phyloP scores from a whole-genome alignment of 2,797 vertebrate species.

The Helarctos malayanus region DNA sequence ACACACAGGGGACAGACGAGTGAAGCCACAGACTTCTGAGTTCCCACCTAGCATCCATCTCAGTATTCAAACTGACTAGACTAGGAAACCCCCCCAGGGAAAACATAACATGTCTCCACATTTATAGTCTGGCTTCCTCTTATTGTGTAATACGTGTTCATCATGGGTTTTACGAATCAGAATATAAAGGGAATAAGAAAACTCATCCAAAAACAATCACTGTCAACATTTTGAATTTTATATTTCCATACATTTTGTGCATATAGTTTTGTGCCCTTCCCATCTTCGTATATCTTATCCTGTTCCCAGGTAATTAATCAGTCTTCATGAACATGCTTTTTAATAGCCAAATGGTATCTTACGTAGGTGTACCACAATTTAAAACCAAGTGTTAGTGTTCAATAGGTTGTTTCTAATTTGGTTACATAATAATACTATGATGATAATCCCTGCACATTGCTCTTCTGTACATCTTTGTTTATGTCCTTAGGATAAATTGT shows the following conservation, averaged over 20 bases:
- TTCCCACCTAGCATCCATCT: not conserved
- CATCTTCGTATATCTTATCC: not conserved
- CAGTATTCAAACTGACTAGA: not conserved
- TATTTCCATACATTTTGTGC: not conserved
- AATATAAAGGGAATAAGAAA: constrained; percentile 15
- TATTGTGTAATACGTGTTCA: not conserved
- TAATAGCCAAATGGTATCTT: not conserved
- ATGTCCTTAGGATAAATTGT: not conserved
- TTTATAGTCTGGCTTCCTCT: not conserved
- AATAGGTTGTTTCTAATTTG: not conserved
- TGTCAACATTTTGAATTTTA: constrained; percentile 8
- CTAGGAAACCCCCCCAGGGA: not conserved
- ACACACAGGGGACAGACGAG: accelerated
- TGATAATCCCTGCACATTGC: not conserved
- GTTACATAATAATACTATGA: not conserved
- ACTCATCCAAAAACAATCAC: not conserved
- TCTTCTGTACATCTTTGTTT: not conserved
- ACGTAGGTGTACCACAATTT: not conserved
- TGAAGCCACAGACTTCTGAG: not conserved
- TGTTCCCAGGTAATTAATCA: constrained; percentile 24
- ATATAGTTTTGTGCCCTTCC: not conserved
- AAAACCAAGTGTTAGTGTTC: not conserved
- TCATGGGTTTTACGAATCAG: not conserved
- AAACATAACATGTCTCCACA: not conserved
- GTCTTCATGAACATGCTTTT: not conserved